Evolutionary conservation across 2,797 vertebrate genomes (phyloP), one percentile per base, ranked within the genome.

Genomic region (Peromyscus nudipes): DNA sequence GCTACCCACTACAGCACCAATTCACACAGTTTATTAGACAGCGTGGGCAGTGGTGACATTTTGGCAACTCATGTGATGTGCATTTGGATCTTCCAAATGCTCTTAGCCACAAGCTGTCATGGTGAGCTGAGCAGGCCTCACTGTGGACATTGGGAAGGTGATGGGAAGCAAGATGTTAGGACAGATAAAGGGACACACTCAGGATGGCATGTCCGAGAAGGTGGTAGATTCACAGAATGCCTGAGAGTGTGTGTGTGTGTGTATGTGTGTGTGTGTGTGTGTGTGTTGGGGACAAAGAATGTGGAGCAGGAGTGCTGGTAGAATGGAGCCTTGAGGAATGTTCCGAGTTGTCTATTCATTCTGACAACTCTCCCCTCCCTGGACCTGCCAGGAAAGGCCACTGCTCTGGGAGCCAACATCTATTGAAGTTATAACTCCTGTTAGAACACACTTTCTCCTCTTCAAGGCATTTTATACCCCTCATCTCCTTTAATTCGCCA

Each of bases 141-240:
- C 40, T 29, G 73, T 1, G 34, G 27, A 31, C 40, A 23, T 34
- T 52, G 65, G 23, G 6, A 0, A 19, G 29, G 46, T 6, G 14
- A 46, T 5, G 12, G 65, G 27, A 16, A 23, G 23, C 0, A n/a
- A n/a, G 23, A 19, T 10, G 12, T 25, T 65, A 1, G 4, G 40
- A 62, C 62, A 64, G 6, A n/a, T 1, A 16, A 76, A 71, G 67
- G 27, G 49, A 77, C 49, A 52, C 27, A 1, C 23, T 60, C 3
- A 31, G 0, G 8, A 34, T 3, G 25, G 46, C 10, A 16, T 6
- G 1, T 60, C 27, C 25, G 9, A 37, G 64, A 65, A 31, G 23
- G 34, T 4, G 16, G 57, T 49, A 34, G 43, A 73, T 13, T 79
- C 6, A 0, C 1, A 34, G 34, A 52, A 8, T 34, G 40, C 6